Conservation (phyloP, 2,888 invertebrate species). For the Archips crataeganus region DNA sequence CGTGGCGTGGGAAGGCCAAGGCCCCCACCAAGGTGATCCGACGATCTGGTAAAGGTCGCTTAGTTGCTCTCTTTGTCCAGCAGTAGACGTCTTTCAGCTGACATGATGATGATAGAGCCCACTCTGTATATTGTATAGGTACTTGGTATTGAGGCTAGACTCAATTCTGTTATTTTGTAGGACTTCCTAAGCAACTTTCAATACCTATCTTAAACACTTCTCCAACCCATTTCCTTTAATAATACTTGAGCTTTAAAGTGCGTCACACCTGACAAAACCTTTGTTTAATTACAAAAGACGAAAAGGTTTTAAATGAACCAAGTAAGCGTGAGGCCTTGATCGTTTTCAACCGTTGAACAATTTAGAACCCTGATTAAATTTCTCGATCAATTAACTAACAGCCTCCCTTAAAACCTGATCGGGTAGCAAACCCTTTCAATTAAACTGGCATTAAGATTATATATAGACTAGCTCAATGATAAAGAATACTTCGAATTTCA, state of each 20-base stretch:
- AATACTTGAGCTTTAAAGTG: not conserved
- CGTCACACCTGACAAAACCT: constrained; percentile 1
- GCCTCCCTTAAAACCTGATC: constrained; percentile 46
- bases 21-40: no score
- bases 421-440: not conserved
- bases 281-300: constrained; percentile 21
- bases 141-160: no score
- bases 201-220: not conserved
- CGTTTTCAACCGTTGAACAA: constrained; percentile 52
- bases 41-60: no score
- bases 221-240: not conserved
- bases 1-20: no score
- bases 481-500: no score
- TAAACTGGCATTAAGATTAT: not conserved
- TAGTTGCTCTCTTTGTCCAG: no score
- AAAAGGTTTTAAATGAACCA: not conserved
- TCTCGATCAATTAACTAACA: constrained; percentile 60
- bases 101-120: no score
- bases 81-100: no score
- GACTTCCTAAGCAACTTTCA: not conserved
- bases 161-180: no score
- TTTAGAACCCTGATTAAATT: constrained; percentile 66
- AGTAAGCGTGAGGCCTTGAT: constrained; percentile 52
- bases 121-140: no score
- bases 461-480: not conserved